Base-by-base conservation (phyloP, 1,140 invertebrate genomes). In the Ephestia elutella region DNA sequence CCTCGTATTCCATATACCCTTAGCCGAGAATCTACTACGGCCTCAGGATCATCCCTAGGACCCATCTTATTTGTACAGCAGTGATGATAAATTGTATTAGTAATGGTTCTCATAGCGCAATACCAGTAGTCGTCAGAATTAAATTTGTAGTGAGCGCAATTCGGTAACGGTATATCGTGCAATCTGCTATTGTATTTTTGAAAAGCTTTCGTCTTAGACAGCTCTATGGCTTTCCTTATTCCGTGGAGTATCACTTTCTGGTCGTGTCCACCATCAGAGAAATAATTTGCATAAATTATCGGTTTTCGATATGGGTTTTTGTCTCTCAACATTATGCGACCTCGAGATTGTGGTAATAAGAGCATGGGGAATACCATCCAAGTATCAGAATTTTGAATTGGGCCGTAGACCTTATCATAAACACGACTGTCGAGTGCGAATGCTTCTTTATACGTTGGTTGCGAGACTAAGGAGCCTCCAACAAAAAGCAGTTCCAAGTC, bases 11-110 rank as follows among this genome's bases (percentile, higher is more conserved):
- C 94, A 60, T 93, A 87, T 0, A 95, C 93, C 54, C 90, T 86
- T 32, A 95, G 75, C 60, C 91, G 88, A 0, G 93, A 88, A 81
- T 94, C 91, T 0, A 95, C 93, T 0, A 95, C 94, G 8, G 93
- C 91, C 0, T 87, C 87, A 0, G 89, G 86, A 78, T 96, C 94
- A 0, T 60, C 81, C 5, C 60, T 57, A 0, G 92, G 91, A 0
- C 95, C 95, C 95, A 97, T 97, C 82, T 95, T 96, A 68, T 92
- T 93, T 0, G 95, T 96, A 0, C 95, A 94, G 1, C 91, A 91
- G 21, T 93, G 92, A 73, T 96, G 95, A 71, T 95, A 95, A 44
- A 95, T 92, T 0, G 92, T 94, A 49, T 92, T 90, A 0, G 94
- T 93, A 15, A 94, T 90, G 54, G 91, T 90, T 35, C 91, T 83